Evolutionary conservation across 2,113 vertebrate genomes (phyloP).

Genomic region (Nymphicus hollandicus): DNA sequence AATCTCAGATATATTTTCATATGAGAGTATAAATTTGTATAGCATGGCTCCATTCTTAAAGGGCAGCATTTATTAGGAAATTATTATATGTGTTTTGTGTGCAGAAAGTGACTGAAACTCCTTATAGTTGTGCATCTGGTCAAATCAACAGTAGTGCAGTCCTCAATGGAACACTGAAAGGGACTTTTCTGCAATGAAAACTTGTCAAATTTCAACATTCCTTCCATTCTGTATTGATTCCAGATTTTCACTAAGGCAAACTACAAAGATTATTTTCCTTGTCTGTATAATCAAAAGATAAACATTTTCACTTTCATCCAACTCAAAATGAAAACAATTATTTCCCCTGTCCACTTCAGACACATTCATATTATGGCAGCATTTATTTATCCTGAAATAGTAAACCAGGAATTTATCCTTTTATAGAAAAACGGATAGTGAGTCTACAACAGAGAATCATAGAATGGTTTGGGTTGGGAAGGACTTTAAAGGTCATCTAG

Average conservation of each 20-base stretch:
- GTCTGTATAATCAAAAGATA: not conserved
- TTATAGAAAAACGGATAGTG: not conserved
- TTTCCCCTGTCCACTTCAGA: not conserved
- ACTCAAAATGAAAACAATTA: not conserved
- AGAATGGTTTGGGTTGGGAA: not conserved
- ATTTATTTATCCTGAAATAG: not conserved
- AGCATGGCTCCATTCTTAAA: not conserved
- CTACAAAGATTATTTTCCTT: not conserved
- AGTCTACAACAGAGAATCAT: not conserved
- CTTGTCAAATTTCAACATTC: not conserved
- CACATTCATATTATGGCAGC: not conserved
- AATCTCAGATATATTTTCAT: not conserved
- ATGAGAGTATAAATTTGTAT: not conserved
- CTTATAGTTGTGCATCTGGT: not conserved
- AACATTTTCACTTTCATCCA: not conserved
- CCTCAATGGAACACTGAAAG: not conserved
- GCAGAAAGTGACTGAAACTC: not conserved
- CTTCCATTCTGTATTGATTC: not conserved
- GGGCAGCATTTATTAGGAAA: not conserved
- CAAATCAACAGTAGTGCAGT: not conserved
- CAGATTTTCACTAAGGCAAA: not conserved
- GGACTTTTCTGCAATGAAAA: not conserved
- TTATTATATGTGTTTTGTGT: not conserved
- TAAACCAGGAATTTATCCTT: not conserved
- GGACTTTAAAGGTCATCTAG: no score